Evolutionary conservation across 2,797 vertebrate genomes (phyloP).

Genomic region (Podarcis siculus): DNA sequence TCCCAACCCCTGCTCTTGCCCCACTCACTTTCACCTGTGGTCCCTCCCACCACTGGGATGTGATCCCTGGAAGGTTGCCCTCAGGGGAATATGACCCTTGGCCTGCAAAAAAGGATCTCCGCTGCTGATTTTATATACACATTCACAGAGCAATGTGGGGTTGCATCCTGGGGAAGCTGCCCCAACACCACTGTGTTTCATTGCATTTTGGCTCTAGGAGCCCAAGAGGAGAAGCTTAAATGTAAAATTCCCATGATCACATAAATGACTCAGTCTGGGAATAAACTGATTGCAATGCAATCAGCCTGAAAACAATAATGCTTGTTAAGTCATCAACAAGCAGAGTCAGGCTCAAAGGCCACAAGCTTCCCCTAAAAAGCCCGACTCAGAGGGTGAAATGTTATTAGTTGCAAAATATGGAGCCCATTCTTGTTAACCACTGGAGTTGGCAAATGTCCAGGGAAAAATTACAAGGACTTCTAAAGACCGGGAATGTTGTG

Average conservation of each 20-base stretch:
- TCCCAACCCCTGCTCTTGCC: no score
- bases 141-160: background rate
- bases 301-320: background rate
- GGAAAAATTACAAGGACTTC: conserved; percentile 10
- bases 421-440: conserved; percentile 23
- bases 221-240: background rate
- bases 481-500: background rate
- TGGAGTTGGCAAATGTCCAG: background rate
- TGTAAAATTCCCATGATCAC: background rate
- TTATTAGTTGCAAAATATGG: background rate
- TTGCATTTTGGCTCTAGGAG: background rate
- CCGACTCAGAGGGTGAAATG: background rate
- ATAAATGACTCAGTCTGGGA: no score
- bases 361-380: background rate
- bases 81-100: no score
- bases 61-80: no score
- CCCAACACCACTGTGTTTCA: background rate
- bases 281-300: background rate
- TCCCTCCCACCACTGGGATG: no score
- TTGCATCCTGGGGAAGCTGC: background rate
- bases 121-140: background rate
- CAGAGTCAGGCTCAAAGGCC: background rate
- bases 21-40: no score
- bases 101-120: no score
- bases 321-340: background rate